Evolutionary conservation across 2,888 invertebrate genomes (phyloP).

Genomic region (Sepiola atlantica): DNA sequence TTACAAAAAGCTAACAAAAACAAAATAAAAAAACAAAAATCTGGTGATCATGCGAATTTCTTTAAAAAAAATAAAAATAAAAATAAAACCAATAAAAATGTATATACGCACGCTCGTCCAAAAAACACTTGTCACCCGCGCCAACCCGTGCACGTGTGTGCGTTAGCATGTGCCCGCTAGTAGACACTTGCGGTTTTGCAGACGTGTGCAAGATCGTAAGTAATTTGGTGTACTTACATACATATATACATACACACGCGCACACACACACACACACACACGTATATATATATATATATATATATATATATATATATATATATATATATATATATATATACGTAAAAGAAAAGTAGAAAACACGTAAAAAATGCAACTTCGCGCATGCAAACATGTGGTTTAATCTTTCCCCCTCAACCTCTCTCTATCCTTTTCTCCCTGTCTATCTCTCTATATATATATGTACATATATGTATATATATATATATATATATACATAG

Average conservation of each 20-base stretch:
- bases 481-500: not conserved
- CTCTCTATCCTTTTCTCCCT: too few species aligned
- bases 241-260: not conserved
- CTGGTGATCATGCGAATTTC: not conserved
- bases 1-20: too few species aligned
- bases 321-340: not conserved
- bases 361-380: not conserved
- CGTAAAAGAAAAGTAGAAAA: not conserved
- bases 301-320: not conserved
- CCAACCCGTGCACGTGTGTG: not conserved
- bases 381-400: not conserved
- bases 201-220: not conserved
- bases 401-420: too few species aligned
- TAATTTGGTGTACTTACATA: not conserved
- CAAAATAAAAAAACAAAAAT: too few species aligned
- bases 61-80: not conserved
- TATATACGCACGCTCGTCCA: not conserved
- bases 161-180: not conserved
- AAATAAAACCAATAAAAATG: not conserved
- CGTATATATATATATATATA: too few species aligned
- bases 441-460: too few species aligned
- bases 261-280: not conserved
- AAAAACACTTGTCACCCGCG: not conserved
- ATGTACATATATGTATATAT: not conserved
- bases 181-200: not conserved